Conservation (phyloP, 2,888 invertebrate species). For the Philhelius pedissequus region DNA sequence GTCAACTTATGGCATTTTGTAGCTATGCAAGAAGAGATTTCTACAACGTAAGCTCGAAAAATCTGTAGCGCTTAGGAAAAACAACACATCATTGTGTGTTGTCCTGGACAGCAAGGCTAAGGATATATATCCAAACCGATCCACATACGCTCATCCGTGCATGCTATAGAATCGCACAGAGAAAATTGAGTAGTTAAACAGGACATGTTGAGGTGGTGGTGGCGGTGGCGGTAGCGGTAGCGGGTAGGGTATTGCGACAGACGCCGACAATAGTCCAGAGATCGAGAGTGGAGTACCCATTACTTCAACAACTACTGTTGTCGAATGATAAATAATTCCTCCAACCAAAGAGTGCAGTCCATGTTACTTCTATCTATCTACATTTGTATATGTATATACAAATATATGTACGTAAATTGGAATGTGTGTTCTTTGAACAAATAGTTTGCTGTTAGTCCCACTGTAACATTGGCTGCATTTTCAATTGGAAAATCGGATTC, state of each 20-base stretch:
- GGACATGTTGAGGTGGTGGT: conserved; percentile 30
- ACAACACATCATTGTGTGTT: conserved; percentile 65
- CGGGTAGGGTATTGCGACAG: background rate
- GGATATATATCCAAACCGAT: conserved; percentile 41
- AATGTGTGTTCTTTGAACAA: conserved; percentile 55
- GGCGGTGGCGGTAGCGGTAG: background rate
- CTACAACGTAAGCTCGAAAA: conserved; percentile 61
- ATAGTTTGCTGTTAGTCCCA: conserved; percentile 63
- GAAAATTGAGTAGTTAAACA: conserved; percentile 68
- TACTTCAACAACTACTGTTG: conserved; percentile 67
- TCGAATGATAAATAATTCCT: conserved; percentile 68
- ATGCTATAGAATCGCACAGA: conserved; percentile 33
- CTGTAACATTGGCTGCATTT: conserved; percentile 66
- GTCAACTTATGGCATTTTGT: conserved; percentile 60
- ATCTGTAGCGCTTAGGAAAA: conserved; percentile 68
- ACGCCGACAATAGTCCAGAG: conserved; percentile 28
- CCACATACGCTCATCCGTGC: conserved; percentile 23
- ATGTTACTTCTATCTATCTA: conserved; percentile 31
- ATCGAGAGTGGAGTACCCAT: conserved; percentile 61
- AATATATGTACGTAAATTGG: background rate
- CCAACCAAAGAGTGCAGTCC: conserved; percentile 46
- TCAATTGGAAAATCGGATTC: conserved; percentile 69
- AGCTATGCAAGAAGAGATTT: conserved; percentile 54
- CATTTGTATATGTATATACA: background rate
- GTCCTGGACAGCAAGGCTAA: conserved; percentile 34